Conservation (phyloP, 1,140 invertebrate species). For the Geopemphigus sp. region DNA sequence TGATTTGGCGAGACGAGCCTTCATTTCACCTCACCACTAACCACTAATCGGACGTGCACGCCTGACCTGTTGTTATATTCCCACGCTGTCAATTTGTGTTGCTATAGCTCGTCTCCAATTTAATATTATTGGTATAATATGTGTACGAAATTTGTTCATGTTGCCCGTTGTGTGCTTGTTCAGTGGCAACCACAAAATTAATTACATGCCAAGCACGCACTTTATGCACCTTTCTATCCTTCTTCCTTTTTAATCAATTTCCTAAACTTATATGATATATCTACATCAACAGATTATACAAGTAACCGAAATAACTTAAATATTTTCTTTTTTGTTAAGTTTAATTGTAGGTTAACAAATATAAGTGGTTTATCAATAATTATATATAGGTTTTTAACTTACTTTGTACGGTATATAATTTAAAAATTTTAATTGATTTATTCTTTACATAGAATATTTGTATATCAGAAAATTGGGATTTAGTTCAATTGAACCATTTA, state of each 20-base stretch:
- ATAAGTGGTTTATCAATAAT: constrained; percentile 11
- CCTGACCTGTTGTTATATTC: constrained; percentile 48
- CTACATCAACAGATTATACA: constrained; percentile 39
- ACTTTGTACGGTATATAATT: background rate
- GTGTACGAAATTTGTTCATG: constrained; percentile 45
- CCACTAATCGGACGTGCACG: constrained; percentile 50
- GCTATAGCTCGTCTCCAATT: constrained; percentile 48
- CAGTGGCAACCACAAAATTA: constrained; percentile 42
- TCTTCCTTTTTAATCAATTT: background rate
- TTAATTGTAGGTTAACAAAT: constrained; percentile 15
- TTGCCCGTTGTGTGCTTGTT: constrained; percentile 47
- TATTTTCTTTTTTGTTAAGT: background rate
- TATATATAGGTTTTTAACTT: background rate
- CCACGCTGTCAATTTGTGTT: constrained; percentile 49
- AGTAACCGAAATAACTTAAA: constrained; percentile 27
- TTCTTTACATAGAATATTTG: background rate
- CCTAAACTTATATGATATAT: constrained; percentile 4
- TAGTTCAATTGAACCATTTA: background rate
- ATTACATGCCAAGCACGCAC: constrained; percentile 42
- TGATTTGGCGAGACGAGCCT: constrained; percentile 55
- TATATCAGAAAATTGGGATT: background rate
- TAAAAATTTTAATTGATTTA: background rate
- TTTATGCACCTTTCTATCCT: constrained; percentile 44
- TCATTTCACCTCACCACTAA: constrained; percentile 51
- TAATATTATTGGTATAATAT: constrained; percentile 43